A percentile compares a stretch with the other conserved stretches of the same genome.
These are phyloP conservation scores for Poecilia picta DNA, from an alignment of 2,797 vertebrate species.

Conservation along the genomic window DNA sequence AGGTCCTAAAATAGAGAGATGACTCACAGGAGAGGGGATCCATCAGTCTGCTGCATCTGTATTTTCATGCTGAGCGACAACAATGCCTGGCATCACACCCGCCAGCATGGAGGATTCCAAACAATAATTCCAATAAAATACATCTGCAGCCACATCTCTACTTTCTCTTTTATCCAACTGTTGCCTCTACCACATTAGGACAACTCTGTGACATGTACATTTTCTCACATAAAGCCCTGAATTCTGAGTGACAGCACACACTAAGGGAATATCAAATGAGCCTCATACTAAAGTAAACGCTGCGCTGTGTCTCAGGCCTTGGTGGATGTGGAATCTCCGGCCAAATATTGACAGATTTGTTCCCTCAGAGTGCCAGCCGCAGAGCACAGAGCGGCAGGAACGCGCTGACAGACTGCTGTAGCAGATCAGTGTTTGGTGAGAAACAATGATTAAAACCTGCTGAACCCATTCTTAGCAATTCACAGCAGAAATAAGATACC, in stretches of 20 bases:
- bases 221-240: neutral
- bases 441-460: neutral
- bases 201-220: neutral
- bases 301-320: neutral
- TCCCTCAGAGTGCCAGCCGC: neutral
- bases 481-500: neutral
- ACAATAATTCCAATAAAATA: constrained; percentile 6
- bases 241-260: neutral
- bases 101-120: constrained; percentile 14
- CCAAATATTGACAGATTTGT: neutral
- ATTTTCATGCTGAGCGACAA: constrained; percentile 47
- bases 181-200: neutral
- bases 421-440: neutral
- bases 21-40: constrained; percentile 61
- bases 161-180: neutral
- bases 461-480: neutral
- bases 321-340: neutral
- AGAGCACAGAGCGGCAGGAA: neutral
- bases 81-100: neutral
- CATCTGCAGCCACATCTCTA: neutral
- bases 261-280: neutral
- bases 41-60: constrained; percentile 30
- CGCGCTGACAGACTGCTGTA: neutral
- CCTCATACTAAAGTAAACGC: neutral
- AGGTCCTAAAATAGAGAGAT: constrained; percentile 70